Base-by-base conservation (phyloP, 2,797 vertebrate species). In the Molossus alvarezi region DNA sequence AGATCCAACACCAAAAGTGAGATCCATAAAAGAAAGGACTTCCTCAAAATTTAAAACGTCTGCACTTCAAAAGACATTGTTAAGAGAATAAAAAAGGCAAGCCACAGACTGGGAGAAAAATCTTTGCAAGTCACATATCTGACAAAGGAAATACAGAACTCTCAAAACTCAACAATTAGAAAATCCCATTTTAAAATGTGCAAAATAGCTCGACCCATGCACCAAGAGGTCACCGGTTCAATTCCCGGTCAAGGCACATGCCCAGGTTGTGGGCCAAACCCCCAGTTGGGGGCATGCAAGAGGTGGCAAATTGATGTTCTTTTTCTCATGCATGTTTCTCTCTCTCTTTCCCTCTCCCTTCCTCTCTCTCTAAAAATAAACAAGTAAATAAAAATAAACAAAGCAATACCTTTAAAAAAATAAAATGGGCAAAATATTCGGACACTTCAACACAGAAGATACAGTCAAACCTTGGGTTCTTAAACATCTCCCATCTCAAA, bases 1-100 rank as follows among this genome's bases (percentile, higher is more conserved):
- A 81, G 53, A 84, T 21, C 83, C 4, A 80, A 48, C 25, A 60
- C n/a, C 67, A 33, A 73, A 90, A 90, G 37, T 84, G 11, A 88
- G 12, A 91, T 14, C 17, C 86, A 58, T 67, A 48, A 71, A 90
- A 87, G 29, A 88, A 96, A 64, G 79, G 25, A 58, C 73, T 94
- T 75, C 17, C 80, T 51, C 77, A 85, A 97, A 90, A 90, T 72
- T 41, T 94, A 90, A 86, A 96, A 87, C 53, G 25, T 90, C 48
- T 62, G 64, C 55, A 91, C 27, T 90, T 95, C 77, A 62, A 87
- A 94, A 88, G 79, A 82, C 51, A 89, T 29, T 57, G 23, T 88
- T 79, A 79, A 53, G n/a, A 93, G 72, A 27, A 97, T 21, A 53
- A 14, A 92, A 97, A 92, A 82, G 29, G 41, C 76, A 96, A 75